phyloP scores from a whole-genome alignment of 1,140 invertebrate species.

The Amyelois transitella region DNA sequence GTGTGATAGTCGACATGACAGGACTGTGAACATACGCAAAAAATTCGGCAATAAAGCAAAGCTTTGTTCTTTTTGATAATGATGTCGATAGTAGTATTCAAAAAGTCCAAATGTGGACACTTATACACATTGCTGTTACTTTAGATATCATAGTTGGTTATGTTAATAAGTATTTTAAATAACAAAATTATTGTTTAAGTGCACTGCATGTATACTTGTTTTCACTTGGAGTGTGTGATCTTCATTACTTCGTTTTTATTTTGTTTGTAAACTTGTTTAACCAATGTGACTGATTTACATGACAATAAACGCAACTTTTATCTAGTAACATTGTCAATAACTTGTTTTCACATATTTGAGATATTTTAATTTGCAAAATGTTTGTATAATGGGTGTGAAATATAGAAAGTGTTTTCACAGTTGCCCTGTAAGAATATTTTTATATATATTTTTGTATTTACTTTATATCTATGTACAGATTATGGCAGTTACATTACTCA shows the following conservation, averaged over 20 bases:
- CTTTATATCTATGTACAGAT: conserved; percentile 19
- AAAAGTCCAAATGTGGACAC: too few species aligned
- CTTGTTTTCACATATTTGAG: not conserved
- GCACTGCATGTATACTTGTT: conserved; percentile 53
- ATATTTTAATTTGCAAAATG: too few species aligned
- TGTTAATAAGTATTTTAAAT: conserved; percentile 1
- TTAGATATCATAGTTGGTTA: not conserved
- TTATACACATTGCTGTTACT: too few species aligned
- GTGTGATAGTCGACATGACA: not conserved
- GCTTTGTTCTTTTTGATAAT: not conserved
- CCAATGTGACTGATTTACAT: conserved; percentile 14
- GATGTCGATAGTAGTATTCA: not conserved
- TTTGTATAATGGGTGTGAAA: conserved; percentile 5
- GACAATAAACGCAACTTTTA: conserved; percentile 16
- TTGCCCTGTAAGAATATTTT: conserved; percentile 59
- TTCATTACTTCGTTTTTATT: conserved; percentile 25
- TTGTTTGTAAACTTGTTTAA: conserved; percentile 5
- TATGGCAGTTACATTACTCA: conserved; percentile 69
- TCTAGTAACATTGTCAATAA: not conserved
- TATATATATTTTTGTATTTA: conserved; percentile 13
- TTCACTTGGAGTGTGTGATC: conserved; percentile 57
- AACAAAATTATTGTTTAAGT: conserved; percentile 7
- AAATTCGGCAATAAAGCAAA: not conserved
- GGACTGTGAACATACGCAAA: not conserved
- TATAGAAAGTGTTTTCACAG: conserved; percentile 41